These are phyloP conservation scores for Tenebrio molitor DNA, from an alignment of 1,140 invertebrate species.

Conservation along the genomic window DNA sequence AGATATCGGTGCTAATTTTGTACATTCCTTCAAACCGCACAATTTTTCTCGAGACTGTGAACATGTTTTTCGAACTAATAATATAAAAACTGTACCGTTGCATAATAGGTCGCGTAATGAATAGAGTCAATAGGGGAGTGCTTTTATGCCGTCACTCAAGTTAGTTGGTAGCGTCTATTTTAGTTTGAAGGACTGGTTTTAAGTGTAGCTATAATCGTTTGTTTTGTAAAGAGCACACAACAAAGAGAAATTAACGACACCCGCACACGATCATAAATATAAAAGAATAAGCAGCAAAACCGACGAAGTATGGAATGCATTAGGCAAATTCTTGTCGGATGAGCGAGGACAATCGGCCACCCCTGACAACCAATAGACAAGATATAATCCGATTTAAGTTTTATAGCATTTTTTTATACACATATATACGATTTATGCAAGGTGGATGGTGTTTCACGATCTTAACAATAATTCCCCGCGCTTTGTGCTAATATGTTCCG, in stretches of 20 bases:
- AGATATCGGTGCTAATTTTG: neutral
- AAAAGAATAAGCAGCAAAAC: slow-evolving; percentile 51
- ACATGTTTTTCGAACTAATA: slow-evolving; percentile 26
- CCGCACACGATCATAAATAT: slow-evolving; percentile 55
- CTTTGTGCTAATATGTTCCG: slow-evolving; percentile 47
- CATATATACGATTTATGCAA: slow-evolving; percentile 35
- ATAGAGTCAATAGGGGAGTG: slow-evolving; percentile 42
- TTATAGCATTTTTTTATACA: slow-evolving; percentile 39
- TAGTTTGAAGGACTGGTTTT: slow-evolving; percentile 37
- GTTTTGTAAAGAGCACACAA: slow-evolving; percentile 50
- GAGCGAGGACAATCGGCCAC: slow-evolving; percentile 38
- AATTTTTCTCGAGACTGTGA: no score
- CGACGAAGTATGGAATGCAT: slow-evolving; percentile 52
- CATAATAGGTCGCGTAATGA: slow-evolving; percentile 41
- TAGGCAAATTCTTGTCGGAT: slow-evolving; percentile 52
- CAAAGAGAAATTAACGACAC: slow-evolving; percentile 57
- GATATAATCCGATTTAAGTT: slow-evolving; percentile 38
- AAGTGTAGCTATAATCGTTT: slow-evolving; percentile 49
- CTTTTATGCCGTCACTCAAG: slow-evolving; percentile 40
- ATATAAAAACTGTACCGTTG: slow-evolving; percentile 25
- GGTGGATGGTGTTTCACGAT: slow-evolving; percentile 17
- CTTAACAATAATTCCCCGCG: slow-evolving; percentile 36
- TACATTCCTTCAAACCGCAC: no score
- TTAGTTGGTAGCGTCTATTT: slow-evolving; percentile 22
- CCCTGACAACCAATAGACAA: slow-evolving; percentile 19